Base-by-base conservation (phyloP, 2,113 vertebrate genomes). In the Cairina moschata region DNA sequence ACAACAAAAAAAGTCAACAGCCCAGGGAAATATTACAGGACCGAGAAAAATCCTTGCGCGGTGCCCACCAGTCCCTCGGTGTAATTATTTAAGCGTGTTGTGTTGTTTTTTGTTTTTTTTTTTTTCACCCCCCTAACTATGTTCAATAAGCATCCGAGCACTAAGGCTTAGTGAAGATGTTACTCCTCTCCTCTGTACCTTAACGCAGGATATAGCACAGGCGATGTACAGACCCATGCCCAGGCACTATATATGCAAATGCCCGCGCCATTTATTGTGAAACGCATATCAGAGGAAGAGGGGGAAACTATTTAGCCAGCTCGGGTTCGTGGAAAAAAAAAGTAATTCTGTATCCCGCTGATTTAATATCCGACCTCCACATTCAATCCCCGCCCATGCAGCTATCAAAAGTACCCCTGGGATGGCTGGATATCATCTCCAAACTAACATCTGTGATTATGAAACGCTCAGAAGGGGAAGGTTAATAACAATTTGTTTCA, bases 371-470 rank as follows among this genome's bases (percentile, higher is more conserved):
- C 85, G 91, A 97, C 96, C 95, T 97, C 79, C 60, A 36, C 90
- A 52, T 78, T 91, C 96, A 91, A 86, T 72, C 74, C 94, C 56
- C 83, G 95, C 95, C 94, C 63, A 74, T 79, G 74, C 66, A 96
- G 96, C 86, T 86, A 92, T 94, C 72, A 63, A 92, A 95, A 85
- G 93, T 91, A 91, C 86, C 94, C 95, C 90, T 86, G 87, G 86
- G 93, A 96, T 91, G 89, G 90, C 90, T 96, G 95, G 96, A 93
- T 96, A 94, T 97, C 97, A 86, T 82, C 95, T 97, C 96, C 97
- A 97, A 93, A 91, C 95, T 58, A 94, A 95, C 88, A 89, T 93
- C 93, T 86, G 91, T 94, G 62, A 65, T 82, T 90, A 76, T 69
- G 83, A 93, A 90, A 94, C 54, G 78, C 92, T 91, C 74, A 63